Evolutionary conservation across 2,113 vertebrate species (phyloP).

Genomic region (Bostrychus sinensis): DNA sequence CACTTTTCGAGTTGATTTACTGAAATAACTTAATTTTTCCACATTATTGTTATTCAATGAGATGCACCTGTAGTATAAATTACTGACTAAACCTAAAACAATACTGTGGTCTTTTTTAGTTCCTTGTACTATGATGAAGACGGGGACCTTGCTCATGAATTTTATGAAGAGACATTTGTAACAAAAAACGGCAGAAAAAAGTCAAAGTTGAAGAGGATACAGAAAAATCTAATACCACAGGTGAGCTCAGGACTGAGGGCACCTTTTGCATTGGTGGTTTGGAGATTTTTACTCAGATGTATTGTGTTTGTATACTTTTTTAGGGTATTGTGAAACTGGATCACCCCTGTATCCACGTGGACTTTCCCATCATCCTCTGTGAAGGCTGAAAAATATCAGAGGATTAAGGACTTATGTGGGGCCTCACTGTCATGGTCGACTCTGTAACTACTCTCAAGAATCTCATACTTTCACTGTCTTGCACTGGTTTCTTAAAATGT

Average conservation of each 20-base stretch:
- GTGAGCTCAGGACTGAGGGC: slow-evolving; percentile 71
- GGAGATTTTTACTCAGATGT: neutral
- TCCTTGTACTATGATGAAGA: slow-evolving; percentile 98
- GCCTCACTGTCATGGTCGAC: neutral
- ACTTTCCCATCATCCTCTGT: slow-evolving; percentile 96
- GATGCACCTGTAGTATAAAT: neutral
- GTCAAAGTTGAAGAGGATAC: slow-evolving; percentile 95
- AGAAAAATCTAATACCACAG: slow-evolving; percentile 97
- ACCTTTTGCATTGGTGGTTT: neutral
- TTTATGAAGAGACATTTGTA: slow-evolving; percentile 96
- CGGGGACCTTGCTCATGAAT: slow-evolving; percentile 96
- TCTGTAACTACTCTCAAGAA: neutral
- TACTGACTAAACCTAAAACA: neutral
- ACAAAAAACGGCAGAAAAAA: slow-evolving; percentile 95
- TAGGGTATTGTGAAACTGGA: slow-evolving; percentile 95
- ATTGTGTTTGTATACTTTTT: slow-evolving; percentile 13
- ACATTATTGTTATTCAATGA: neutral
- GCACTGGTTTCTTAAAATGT: slow-evolving; percentile 19
- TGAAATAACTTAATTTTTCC: neutral
- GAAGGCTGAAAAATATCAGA: slow-evolving; percentile 85
- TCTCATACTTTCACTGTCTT: too few species aligned
- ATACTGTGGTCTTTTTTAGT: slow-evolving; percentile 61
- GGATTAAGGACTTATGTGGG: slow-evolving; percentile 4
- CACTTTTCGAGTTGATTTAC: too few species aligned
- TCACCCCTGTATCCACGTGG: slow-evolving; percentile 93